Evolutionary conservation across 2,888 invertebrate species (phyloP), one percentile per base, ranked within the genome.

Genomic region (Euzophera pinguis): DNA sequence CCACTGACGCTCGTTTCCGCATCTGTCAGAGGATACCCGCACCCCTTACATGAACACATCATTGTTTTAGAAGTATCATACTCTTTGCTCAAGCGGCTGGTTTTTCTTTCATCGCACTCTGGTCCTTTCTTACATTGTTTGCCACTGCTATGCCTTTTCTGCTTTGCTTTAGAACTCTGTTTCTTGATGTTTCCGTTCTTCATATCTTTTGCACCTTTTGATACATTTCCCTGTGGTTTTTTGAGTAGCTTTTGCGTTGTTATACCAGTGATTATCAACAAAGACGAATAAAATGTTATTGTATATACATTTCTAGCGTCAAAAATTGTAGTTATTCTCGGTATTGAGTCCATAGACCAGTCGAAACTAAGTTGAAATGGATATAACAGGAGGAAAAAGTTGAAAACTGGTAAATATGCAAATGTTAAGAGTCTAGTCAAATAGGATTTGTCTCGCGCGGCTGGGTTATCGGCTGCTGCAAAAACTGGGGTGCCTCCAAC

Each of bases 341-440:
- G 97, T 69, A 99, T 94, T 1, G 99, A 95, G 68, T 98, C 98
- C 99, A 99, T 99, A 22, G 98, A 98, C 99, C 99, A 99, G 86
- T 99, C 99, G 88, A 98, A 99, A 81, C 98, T 98, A 52, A 99
- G 91, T 64, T 94, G 94, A 65, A 93, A 93, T 5, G 99, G 99
- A 80, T 94, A 97, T 38, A 98, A 79, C 56, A 99, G 91, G 71
- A 99, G 93, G 81, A 94, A 93, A 71, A 97, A 94, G 86, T 99
- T 98, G 76, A 97, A 95, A 42, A 95, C 95, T 38, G 99, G 98
- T 65, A 99, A 93, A 81, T 97, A 98, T 61, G 95, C 91, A 86
- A 98, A 99, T 50, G 99, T 99, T 71, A 98, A 92, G 54, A 96
- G 91, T 61, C 99, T 93, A 39, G 97, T 96, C 67, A 96, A 84